phyloP scores from a whole-genome alignment of 2,113 vertebrate genomes.

The Ceyx melanurus region DNA sequence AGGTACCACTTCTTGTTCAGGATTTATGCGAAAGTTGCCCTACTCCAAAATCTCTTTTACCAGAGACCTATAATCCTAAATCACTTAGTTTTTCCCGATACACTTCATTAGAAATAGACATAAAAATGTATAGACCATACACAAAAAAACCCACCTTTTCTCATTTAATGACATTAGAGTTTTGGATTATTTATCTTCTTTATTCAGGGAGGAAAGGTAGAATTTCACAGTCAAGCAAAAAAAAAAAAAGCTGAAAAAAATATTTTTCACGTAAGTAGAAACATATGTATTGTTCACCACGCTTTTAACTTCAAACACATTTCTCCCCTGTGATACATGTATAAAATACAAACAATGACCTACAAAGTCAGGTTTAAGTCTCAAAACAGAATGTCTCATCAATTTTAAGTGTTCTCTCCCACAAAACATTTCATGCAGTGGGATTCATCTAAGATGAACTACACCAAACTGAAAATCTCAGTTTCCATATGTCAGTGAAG shows the following conservation, averaged over 20 bases:
- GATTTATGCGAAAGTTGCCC: not conserved
- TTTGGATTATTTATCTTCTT: not conserved
- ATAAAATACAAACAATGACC: not conserved
- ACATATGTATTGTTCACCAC: not conserved
- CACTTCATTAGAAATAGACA: not conserved
- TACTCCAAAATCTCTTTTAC: not conserved
- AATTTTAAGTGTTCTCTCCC: not conserved
- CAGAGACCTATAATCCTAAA: not conserved
- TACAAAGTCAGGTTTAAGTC: not conserved
- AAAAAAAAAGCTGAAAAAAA: not conserved
- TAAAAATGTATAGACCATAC: not conserved
- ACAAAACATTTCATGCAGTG: not conserved
- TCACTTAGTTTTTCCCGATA: not conserved
- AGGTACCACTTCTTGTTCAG: not conserved
- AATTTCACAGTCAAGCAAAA: not conserved
- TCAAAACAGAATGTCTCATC: not conserved
- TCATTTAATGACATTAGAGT: not conserved
- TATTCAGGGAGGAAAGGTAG: not conserved
- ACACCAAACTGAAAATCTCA: not conserved
- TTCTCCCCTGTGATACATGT: not conserved
- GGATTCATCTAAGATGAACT: not conserved
- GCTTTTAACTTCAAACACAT: not conserved
- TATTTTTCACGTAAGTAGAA: not conserved
- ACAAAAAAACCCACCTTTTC: not conserved
- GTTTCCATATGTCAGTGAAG: not conserved